phyloP scores from a whole-genome alignment of 2,888 invertebrate genomes.

The Lutraria lutraria region DNA sequence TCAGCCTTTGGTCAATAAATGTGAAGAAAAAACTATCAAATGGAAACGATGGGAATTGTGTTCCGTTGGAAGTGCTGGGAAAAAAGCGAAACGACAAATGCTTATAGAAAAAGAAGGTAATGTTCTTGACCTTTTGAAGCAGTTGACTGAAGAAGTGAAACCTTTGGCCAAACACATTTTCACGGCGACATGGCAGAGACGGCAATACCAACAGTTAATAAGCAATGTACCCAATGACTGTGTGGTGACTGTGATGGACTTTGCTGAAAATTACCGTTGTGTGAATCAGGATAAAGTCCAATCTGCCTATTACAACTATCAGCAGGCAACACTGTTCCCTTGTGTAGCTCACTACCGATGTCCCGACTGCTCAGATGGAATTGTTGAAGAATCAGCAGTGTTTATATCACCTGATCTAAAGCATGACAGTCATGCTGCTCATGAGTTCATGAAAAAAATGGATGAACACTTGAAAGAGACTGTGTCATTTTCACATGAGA shows the following conservation, averaged over 20 bases:
- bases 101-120: not conserved
- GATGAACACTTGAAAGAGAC: slow-evolving; percentile 26
- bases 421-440: slow-evolving; percentile 47
- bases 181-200: slow-evolving; percentile 51
- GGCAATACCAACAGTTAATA: slow-evolving; percentile 34
- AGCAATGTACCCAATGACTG: slow-evolving; percentile 42
- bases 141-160: not conserved
- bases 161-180: slow-evolving; percentile 42
- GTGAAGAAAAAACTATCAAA: not conserved
- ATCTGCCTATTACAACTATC: slow-evolving; percentile 50
- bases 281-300: slow-evolving; percentile 46
- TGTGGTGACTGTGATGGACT: slow-evolving; percentile 42
- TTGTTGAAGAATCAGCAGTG: slow-evolving; percentile 43
- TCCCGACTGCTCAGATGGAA: slow-evolving; percentile 35
- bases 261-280: slow-evolving; percentile 56
- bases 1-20: not conserved
- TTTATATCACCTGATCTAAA: slow-evolving; percentile 49
- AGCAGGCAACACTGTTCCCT: slow-evolving; percentile 48
- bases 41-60: not conserved
- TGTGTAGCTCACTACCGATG: slow-evolving; percentile 52
- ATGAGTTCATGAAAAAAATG: slow-evolving; percentile 41
- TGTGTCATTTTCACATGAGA: slow-evolving; percentile 32
- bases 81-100: not conserved
- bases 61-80: not conserved
- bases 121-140: not conserved